Evolutionary conservation across 2,113 vertebrate species (phyloP).

Genomic region (Entelurus aequoreus): DNA sequence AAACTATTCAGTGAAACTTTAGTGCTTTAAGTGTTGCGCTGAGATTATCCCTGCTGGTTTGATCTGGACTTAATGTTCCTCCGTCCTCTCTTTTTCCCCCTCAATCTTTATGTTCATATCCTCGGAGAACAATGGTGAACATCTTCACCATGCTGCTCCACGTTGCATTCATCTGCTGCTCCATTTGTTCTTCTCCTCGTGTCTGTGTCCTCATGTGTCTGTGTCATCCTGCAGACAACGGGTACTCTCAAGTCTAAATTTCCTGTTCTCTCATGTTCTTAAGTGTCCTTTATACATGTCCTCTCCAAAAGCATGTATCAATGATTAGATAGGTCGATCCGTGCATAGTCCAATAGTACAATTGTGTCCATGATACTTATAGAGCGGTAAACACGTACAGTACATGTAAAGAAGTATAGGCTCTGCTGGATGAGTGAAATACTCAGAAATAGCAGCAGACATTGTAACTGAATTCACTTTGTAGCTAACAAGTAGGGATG

Average conservation of each 20-base stretch:
- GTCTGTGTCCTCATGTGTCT: not conserved
- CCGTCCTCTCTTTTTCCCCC: slow-evolving; percentile 13
- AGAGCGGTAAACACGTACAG: slow-evolving; percentile 26
- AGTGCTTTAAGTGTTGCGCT: slow-evolving; percentile 20
- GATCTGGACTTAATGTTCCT: slow-evolving; percentile 26
- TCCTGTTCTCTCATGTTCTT: slow-evolving; percentile 3
- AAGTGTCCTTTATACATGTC: not conserved
- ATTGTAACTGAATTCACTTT: slow-evolving; percentile 30
- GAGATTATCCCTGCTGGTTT: slow-evolving; percentile 2
- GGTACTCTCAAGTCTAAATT: slow-evolving; percentile 11
- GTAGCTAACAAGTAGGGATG: slow-evolving; percentile 12
- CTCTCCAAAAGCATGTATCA: slow-evolving; percentile 11
- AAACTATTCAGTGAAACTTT: no score
- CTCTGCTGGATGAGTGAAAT: slow-evolving; percentile 20
- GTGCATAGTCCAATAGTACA: slow-evolving; percentile 15
- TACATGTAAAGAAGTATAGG: slow-evolving; percentile 4
- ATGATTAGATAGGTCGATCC: slow-evolving; percentile 27
- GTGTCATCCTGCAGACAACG: slow-evolving; percentile 19
- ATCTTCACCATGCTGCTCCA: not conserved
- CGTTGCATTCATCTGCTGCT: not conserved
- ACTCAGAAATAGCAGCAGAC: slow-evolving; percentile 10
- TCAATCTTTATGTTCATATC: slow-evolving; percentile 17
- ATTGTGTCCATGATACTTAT: slow-evolving; percentile 13
- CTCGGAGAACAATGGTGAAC: slow-evolving; percentile 14
- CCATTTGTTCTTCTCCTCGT: slow-evolving; percentile 20